Percentiles rank a stretch among this genome's conserved stretches.
Conservation (phyloP, 1,140 invertebrate genomes). For the Nasonia longicornis region DNA sequence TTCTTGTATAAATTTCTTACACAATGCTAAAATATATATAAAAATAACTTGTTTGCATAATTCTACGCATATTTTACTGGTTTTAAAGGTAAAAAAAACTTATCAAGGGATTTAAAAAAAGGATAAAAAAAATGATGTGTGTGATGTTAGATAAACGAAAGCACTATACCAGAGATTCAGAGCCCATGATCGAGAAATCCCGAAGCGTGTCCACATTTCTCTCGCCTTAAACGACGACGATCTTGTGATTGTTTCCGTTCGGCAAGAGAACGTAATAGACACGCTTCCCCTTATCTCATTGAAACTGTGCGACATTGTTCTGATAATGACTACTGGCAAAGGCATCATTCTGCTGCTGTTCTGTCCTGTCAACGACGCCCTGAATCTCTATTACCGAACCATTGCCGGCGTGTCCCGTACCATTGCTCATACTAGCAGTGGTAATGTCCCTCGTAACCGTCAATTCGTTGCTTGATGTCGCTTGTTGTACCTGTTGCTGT, state of each 20-base stretch:
- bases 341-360: conserved; percentile 52
- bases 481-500: conserved; percentile 46
- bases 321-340: conserved; percentile 63
- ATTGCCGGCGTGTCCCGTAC: conserved; percentile 55
- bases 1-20: neutral
- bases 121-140: neutral
- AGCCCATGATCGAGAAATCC: neutral
- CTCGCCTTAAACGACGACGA: conserved; percentile 63
- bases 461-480: conserved; percentile 38
- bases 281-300: conserved; percentile 69
- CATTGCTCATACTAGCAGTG: conserved; percentile 52
- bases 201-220: conserved; percentile 55
- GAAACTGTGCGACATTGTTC: conserved; percentile 64
- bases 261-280: conserved; percentile 69
- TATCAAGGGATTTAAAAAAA: neutral
- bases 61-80: neutral
- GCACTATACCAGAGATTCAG: conserved; percentile 44
- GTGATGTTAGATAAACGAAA: conserved; percentile 21
- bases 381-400: conserved; percentile 63
- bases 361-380: conserved; percentile 60
- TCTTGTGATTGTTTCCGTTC: conserved; percentile 67
- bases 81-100: neutral
- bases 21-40: neutral
- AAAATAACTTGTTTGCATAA: neutral
- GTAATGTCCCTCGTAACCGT: conserved; percentile 43